Conservation (phyloP, 2,797 vertebrate species). For the Eulemur mongoz region DNA sequence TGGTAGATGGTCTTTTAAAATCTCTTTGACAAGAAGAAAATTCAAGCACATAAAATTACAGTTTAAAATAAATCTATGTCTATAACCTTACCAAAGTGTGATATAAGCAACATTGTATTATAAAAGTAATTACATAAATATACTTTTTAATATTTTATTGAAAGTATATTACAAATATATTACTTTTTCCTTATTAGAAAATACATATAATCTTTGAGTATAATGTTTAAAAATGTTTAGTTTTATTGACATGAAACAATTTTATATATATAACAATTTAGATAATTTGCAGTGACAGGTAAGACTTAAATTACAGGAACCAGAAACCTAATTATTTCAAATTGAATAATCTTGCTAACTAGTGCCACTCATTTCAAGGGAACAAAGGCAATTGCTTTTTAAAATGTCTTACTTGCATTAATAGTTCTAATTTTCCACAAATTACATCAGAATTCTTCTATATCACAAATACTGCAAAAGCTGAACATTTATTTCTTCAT, state of each 20-base stretch:
- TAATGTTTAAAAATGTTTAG: slow-evolving; percentile 57
- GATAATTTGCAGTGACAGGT: slow-evolving; percentile 69
- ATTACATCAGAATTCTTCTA: slow-evolving; percentile 48
- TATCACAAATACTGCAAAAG: slow-evolving; percentile 7
- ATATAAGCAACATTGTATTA: slow-evolving; percentile 26
- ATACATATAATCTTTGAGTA: slow-evolving; percentile 59
- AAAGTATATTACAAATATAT: slow-evolving; percentile 30
- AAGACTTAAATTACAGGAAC: slow-evolving; percentile 74
- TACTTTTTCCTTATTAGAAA: slow-evolving; percentile 61
- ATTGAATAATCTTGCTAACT: slow-evolving; percentile 74
- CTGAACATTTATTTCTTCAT: slow-evolving; percentile 47
- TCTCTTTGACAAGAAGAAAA: slow-evolving; percentile 62
- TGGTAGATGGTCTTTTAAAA: slow-evolving; percentile 36
- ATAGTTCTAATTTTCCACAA: slow-evolving; percentile 62
- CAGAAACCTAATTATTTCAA: slow-evolving; percentile 77
- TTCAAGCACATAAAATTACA: slow-evolving; percentile 26
- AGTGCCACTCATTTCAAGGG: slow-evolving; percentile 65
- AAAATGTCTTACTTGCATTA: slow-evolving; percentile 57
- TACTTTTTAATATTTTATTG: slow-evolving; percentile 33
- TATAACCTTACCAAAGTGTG: slow-evolving; percentile 41
- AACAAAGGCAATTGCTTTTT: slow-evolving; percentile 59
- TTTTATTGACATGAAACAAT: slow-evolving; percentile 37
- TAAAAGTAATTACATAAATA: slow-evolving; percentile 57
- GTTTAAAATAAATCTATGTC: slow-evolving; percentile 34
- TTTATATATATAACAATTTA: slow-evolving; percentile 40